phyloP scores from a whole-genome alignment of 2,888 invertebrate genomes.

The Drosophila ustulata region DNA sequence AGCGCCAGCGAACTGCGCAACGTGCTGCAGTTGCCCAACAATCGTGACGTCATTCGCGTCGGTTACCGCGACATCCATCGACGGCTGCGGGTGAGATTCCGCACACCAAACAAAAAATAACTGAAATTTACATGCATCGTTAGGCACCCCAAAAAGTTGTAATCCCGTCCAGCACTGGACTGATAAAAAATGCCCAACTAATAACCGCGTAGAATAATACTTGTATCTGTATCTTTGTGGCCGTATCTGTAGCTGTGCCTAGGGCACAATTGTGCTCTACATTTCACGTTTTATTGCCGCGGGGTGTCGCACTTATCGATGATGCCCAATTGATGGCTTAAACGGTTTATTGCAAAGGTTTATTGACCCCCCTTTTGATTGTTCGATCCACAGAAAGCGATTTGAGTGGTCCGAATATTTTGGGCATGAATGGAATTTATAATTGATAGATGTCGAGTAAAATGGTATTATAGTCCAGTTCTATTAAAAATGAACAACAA shows the following conservation, averaged over 20 bases:
- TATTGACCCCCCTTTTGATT: slow-evolving; percentile 54
- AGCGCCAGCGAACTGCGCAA: slow-evolving; percentile 90
- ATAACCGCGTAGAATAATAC: background rate
- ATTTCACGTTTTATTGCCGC: slow-evolving; percentile 2
- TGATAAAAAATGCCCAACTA: slow-evolving; percentile 52
- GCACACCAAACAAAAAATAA: background rate
- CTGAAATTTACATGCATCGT: slow-evolving; percentile 66
- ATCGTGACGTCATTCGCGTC: slow-evolving; percentile 90
- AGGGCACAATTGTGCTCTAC: slow-evolving; percentile 37
- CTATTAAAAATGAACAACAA: background rate
- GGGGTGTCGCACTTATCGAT: slow-evolving; percentile 35
- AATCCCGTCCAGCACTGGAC: slow-evolving; percentile 32
- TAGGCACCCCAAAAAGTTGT: slow-evolving; percentile 43
- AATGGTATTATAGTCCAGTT: background rate
- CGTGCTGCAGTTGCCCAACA: slow-evolving; percentile 89
- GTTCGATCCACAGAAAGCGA: slow-evolving; percentile 35
- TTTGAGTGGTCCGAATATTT: slow-evolving; percentile 50
- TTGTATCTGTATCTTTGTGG: slow-evolving; percentile 1
- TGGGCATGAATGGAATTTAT: slow-evolving; percentile 58
- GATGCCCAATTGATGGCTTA: slow-evolving; percentile 42
- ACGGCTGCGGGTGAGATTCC: slow-evolving; percentile 89
- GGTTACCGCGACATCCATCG: slow-evolving; percentile 94
- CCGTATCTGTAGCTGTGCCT: slow-evolving; percentile 8
- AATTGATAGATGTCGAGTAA: slow-evolving; percentile 47
- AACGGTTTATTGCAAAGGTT: slow-evolving; percentile 51